Evolutionary conservation across 2,888 invertebrate species (phyloP).

Genomic region (Geophilus truncorum): DNA sequence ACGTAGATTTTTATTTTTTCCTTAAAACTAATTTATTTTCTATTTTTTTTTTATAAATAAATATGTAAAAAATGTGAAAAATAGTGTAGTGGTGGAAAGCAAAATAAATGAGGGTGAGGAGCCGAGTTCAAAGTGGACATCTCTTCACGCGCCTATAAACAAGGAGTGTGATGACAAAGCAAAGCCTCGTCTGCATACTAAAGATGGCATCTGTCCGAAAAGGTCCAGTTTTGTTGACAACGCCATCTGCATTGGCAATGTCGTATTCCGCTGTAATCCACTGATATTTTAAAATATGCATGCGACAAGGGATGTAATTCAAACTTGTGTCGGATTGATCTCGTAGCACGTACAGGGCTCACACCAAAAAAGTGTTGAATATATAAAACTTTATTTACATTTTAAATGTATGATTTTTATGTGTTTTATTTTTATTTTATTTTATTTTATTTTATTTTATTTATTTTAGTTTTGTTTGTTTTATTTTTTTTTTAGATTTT

Average conservation of each 20-base stretch:
- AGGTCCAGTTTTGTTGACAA: neutral
- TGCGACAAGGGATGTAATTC: neutral
- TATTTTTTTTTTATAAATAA: no score
- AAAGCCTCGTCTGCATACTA: neutral
- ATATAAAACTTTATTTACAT: neutral
- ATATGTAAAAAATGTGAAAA: no score
- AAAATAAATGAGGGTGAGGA: neutral
- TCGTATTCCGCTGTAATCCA: neutral
- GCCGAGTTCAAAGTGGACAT: conserved; percentile 4
- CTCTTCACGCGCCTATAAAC: neutral
- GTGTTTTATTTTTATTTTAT: neutral
- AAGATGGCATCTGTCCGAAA: conserved; percentile 15
- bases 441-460: neutral
- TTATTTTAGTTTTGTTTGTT: neutral
- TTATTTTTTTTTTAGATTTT: neutral
- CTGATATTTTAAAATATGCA: conserved; percentile 11
- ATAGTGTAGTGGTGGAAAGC: neutral
- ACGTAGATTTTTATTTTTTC: no score
- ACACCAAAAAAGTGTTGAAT: neutral
- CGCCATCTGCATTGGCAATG: neutral
- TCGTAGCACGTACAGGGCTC: neutral
- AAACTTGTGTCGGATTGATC: conserved; percentile 5
- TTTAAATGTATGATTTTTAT: neutral
- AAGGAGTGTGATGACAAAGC: conserved; percentile 6
- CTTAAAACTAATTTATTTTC: no score